Conservation (phyloP, 35 echinoderm and acorn worm species). For the Heliocidaris tuberculata region DNA sequence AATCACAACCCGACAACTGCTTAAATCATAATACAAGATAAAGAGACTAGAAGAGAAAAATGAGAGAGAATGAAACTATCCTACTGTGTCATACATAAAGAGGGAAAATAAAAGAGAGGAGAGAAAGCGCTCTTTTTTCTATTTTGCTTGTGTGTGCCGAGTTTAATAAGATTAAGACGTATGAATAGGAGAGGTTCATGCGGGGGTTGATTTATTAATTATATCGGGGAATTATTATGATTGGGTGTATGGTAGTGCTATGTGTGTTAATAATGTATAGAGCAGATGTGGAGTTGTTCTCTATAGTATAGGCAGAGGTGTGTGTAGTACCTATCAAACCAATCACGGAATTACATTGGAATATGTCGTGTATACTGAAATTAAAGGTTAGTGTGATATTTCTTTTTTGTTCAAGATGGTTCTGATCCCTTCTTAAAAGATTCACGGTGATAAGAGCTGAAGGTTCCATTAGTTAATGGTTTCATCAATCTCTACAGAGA, state of each 20-base stretch:
- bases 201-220: conserved; percentile 50
- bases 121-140: conserved; percentile 15
- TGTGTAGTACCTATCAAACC: background rate
- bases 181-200: conserved; percentile 44
- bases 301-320: conserved; percentile 23
- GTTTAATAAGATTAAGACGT: conserved; percentile 49
- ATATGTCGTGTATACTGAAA: background rate
- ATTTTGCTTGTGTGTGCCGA: conserved; percentile 33
- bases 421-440: background rate
- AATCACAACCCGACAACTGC: conserved; percentile 31
- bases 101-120: background rate
- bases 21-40: conserved; percentile 9
- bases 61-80: background rate
- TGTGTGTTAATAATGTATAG: conserved; percentile 41
- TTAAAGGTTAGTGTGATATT: background rate
- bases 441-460: background rate
- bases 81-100: conserved; percentile 3
- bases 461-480: background rate
- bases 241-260: conserved; percentile 36
- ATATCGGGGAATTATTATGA: conserved; percentile 48
- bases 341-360: background rate
- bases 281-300: background rate
- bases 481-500: background rate
- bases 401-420: background rate
- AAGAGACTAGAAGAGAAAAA: conserved; percentile 19